Base-by-base conservation (phyloP, 2,888 invertebrate genomes). In the Oscheius sp. region DNA sequence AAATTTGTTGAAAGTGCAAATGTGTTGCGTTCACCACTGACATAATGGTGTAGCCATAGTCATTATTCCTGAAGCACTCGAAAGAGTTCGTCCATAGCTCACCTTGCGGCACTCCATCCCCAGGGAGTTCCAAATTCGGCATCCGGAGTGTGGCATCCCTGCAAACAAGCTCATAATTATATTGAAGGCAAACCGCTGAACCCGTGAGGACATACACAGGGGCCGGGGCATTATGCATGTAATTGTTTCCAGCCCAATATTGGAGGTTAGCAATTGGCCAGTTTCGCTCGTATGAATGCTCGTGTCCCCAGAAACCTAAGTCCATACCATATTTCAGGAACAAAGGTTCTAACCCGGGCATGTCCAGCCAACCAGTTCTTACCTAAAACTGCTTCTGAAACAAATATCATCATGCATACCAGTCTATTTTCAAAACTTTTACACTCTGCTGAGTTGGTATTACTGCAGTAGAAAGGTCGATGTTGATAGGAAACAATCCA, bases 271-370 rank as follows among this genome's bases (percentile, higher is more conserved):
- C 96, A 71, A 96, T 90, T 2, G 97, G 97, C 92, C 93, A 96
- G 67, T 94, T 89, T 65, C 97, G 89, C 88, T 97, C 96, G 87
- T 97, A 97, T 30, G 94, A 93, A 88, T 97, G 97, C 87, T 97
- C 96, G 87, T 97, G 97, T 0, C 95, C 97, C 94, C 95, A 95
- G 64, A 97, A 89, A 85, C 91, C 91, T 64, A 96, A 87, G 89
- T 97, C 97, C 32, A 97, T 95, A 49, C 93, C 94, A 86, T 92
- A 91, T 77, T 92, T 89, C 85, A 91, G 91, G 83, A 96, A 92
- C 17, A 97, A 87, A 6, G 92, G 89, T 88, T 97, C 97, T 73
- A 97, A 87, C 3, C 89, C 88, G 20, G 82, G 81, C 73, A 86
- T 76, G 44, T 82, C 75, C 45, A 85, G 76, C 45, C 86, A 73